Base-by-base conservation (phyloP, 2,888 invertebrate genomes). In the Drosophila nigricruria region DNA sequence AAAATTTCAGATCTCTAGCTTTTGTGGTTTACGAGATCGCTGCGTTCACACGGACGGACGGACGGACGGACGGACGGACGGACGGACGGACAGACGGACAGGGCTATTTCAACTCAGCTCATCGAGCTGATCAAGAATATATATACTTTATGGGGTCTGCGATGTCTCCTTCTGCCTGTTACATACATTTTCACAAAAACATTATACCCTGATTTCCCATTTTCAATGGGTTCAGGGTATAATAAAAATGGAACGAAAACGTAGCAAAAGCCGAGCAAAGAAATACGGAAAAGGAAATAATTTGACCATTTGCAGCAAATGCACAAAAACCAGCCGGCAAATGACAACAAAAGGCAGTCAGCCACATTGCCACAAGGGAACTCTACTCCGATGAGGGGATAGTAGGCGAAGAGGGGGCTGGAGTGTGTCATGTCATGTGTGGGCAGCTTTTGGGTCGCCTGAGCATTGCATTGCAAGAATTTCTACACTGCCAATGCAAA, bases 211-310 rank as follows among this genome's bases (percentile, higher is more conserved):
- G n/a, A n/a, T n/a, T n/a, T n/a, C n/a, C n/a, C n/a, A n/a, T n/a
- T n/a, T n/a, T n/a, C n/a, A n/a, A n/a, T n/a, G n/a, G n/a, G n/a
- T n/a, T n/a, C n/a, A n/a, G n/a, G n/a, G n/a, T n/a, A n/a, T n/a
- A n/a, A n/a, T n/a, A 40, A 62, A 74, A 81, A 75, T 69, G 66
- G 58, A 81, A 69, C 73, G 56, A 65, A 79, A 70, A 45, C 70
- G 52, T 70, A 63, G 45, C 75, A 53, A 70, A 77, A 79, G 79
- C 70, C 79, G 65, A 32, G 79, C 79, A 77, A 75, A 77, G 77
- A 78, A 77, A 79, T 82, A 74, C 86, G 82, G 86, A 89, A 89
- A 84, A 82, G 89, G 88, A 89, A 86, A 86, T 89, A 88, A 89
- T 89, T 89, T 89, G 84, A 84, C 86, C 84, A 82, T 84, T 86